Base-by-base conservation (phyloP, 2,888 invertebrate genomes). In the Cephus nigrinus region DNA sequence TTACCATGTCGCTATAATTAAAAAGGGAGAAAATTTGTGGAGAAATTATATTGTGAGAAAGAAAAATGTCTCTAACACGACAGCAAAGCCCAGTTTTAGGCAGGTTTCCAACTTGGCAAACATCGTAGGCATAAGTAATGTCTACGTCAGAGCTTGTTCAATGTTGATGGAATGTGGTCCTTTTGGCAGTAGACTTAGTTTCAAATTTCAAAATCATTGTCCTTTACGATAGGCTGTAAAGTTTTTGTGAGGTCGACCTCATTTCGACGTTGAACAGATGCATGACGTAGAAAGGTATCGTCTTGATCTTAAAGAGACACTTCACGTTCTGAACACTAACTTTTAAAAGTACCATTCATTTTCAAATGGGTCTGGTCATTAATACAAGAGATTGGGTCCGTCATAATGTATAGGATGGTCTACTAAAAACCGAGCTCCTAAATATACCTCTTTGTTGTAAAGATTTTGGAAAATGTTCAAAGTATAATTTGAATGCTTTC, bases 171-270 rank as follows among this genome's bases (percentile, higher is more conserved):
- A 55, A 55, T 2, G 23, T 55, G 23, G 55, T 23, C 55, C 55
- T 55, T 55, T 55, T 55, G 55, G 5, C 55, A 15, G 23, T 23
- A 23, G 55, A 55, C 55, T 55, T 55, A 71, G 15, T 71, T 71
- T 71, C n/a, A 71, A 31, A 71, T 30, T 71, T 71, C 32, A 71
- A 71, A 30, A 71, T 31, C 71, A 31, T 12, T 32, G 31, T 32
- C 31, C 71, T 71, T 71, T 71, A 71, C 71, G 71, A 71, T 31
- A 32, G 31, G 15, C 71, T 30, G 71, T 71, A 71, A 71, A 71
- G 32, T 31, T 32, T 55, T 55, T 55, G 55, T 23, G 23, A 55
- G 55, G 23, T 23, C 9, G 55, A 15, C 9, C 55, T 55, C 55
- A 23, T 5, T 55, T 55, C 55, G 1, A 23, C 55, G 55, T 55